Base-by-base conservation (phyloP, 2,888 invertebrate species). In the Harpalus rubripes region DNA sequence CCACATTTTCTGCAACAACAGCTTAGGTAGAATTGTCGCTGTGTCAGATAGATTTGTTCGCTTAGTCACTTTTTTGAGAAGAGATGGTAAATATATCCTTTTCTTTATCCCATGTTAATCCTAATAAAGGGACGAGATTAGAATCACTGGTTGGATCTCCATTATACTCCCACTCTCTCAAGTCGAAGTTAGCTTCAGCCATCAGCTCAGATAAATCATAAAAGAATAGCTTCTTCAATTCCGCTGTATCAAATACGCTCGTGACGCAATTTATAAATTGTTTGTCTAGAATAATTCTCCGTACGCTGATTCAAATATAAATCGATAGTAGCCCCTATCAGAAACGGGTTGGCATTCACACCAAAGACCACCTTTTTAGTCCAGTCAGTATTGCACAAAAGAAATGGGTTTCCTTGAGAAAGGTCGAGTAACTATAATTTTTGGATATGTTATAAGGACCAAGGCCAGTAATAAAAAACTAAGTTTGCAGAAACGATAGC, bases 11-110 rank as follows among this genome's bases (percentile, higher is more conserved):
- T 22, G 22, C 22, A 22, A 22, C 22, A 22, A 2, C 3, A 22
- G 1, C 22, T 22, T 22, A 22, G 22, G 22, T 76, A 87, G 87
- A 16, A 87, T 76, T 15, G 85, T 80, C 10, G 88, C 86, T 56
- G 85, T 76, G 22, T 86, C 59, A 65, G 86, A 85, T 52, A 86
- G 76, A 12, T 86, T 79, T 52, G 65, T 74, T 18, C 65, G 52
- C 32, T 56, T 79, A 68, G n/a, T 81, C 56, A 72, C 41, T 76
- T 41, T 32, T 81, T 68, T 61, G 32, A 15, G 16, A 44, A 74
- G 18, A 18, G 22, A 74, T 74, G 10, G 72, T 52, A 16, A 74
- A 1, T 41, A 18, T 15, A n/a, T 74, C 44, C 16, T 44, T 74
- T 18, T 12, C 44, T 18, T 74, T 74, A 15, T 74, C 15, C 72